Evolutionary conservation across 2,797 vertebrate genomes (phyloP), one percentile per base, ranked within the genome.

Genomic region (Rallus crepitans): DNA sequence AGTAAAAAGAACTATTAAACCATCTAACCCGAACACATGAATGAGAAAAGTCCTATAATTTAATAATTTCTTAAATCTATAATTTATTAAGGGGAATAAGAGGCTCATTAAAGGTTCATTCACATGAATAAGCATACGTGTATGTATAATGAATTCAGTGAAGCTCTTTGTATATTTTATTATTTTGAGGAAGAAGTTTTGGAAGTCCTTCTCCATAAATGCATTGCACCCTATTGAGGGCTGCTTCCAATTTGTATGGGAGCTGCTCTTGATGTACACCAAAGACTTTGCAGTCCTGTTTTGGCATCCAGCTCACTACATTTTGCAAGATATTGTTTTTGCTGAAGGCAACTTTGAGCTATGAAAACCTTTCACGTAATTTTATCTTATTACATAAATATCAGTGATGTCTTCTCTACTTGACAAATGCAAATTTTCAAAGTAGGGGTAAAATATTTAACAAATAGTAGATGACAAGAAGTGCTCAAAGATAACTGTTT

Each of bases 191-290:
- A 68, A n/a, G 37, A 65, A 24, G 2, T 69, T 85, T 60, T 52
- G 25, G 17, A 80, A 35, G 2, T 45, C 9, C 33, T 70, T 87
- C 28, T 77, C 39, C 6, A 12, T 15, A 47, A 55, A 9, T 0
- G 1, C 45, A 28, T 12, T 80, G 31, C 17, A 59, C 3, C 15
- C 15, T 0, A 0, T 27, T 66, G 39, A 47, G 10, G 81, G 3
- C 23, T 81, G 11, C 25, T 91, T 27, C 2, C 0, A 11, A 3
- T 70, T 86, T 57, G 40, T 8, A 59, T 4, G n/a, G 12, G 15
- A 76, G 11, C 18, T 9, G 4, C 25, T 89, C 12, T 23, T 77
- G 39, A 33, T 50, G 11, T 11, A 48, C 0, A 7, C 17, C n/a
- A 40, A 81, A 70, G 30, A 52, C 7, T 23, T 47, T 6, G 9